phyloP scores from a whole-genome alignment of 2,113 vertebrate genomes.

The Capreolus pygargus region DNA sequence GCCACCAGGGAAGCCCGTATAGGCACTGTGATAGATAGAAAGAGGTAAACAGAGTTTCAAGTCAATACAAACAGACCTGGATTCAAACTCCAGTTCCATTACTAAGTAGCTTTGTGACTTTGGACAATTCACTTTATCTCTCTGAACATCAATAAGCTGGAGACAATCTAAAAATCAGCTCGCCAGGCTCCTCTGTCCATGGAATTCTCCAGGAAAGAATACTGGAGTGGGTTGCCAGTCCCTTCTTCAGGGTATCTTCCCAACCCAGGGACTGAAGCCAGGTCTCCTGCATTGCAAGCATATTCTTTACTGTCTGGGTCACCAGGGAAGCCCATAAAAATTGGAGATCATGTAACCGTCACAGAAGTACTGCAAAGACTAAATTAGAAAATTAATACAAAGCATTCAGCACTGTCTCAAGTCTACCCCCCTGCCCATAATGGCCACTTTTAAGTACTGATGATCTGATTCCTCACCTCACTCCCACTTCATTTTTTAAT shows the following conservation, averaged over 20 bases:
- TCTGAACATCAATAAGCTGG: not conserved
- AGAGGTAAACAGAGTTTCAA: not conserved
- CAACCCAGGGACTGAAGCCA: not conserved
- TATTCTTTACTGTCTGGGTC: not conserved
- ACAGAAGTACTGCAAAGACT: not conserved
- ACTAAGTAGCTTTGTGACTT: constrained; percentile 8
- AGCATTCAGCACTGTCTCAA: not conserved
- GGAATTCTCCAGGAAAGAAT: not conserved
- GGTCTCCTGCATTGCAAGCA: not conserved
- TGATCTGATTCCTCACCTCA: constrained; percentile 29
- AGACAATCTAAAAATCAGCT: not conserved
- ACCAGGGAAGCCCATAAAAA: not conserved
- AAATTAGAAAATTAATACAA: constrained; percentile 12
- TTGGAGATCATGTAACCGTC: not conserved
- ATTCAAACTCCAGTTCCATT: constrained; percentile 3
- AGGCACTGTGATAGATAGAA: not conserved
- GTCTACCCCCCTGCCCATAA: not conserved
- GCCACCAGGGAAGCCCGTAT: not conserved
- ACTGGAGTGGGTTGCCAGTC: not conserved
- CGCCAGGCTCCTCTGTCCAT: not conserved
- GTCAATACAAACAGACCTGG: not conserved
- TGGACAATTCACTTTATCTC: not conserved
- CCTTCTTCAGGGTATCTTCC: not conserved
- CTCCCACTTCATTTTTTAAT: not conserved
- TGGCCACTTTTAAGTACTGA: constrained; percentile 7